Percentiles rank a stretch among this genome's conserved stretches.
Conservation (phyloP, 2,113 vertebrate genomes). For the Silurus meridionalis region DNA sequence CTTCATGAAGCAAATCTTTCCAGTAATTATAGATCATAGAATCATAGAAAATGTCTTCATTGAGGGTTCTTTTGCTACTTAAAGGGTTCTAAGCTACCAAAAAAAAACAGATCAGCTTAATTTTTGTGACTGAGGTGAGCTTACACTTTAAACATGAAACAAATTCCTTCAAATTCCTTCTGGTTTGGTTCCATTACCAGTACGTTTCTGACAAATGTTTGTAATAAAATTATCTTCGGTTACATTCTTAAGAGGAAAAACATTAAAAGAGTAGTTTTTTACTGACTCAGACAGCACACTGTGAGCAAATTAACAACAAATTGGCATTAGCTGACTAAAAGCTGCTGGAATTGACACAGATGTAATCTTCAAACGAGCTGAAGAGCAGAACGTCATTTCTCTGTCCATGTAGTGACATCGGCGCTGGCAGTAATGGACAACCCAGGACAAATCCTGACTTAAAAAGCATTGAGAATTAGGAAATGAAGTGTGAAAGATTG, state of each 20-base stretch:
- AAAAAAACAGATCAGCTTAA: background rate
- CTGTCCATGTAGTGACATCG: constrained; percentile 31
- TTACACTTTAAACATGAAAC: background rate
- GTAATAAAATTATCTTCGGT: background rate
- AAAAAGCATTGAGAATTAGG: constrained; percentile 36
- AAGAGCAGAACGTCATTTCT: background rate
- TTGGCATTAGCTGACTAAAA: background rate
- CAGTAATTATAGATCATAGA: background rate
- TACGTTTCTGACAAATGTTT: background rate
- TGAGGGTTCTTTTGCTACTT: background rate
- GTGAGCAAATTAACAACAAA: background rate
- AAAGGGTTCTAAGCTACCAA: background rate
- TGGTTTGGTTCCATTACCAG: background rate
- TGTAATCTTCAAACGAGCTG: background rate
- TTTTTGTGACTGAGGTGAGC: background rate
- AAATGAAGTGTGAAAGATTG: constrained; percentile 34
- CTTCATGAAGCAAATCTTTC: background rate
- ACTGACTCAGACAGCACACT: background rate
- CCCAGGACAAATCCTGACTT: background rate
- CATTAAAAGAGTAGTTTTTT: background rate
- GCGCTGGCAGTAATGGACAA: constrained; percentile 7
- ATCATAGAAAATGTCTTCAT: background rate
- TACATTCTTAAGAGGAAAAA: background rate
- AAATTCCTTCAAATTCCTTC: background rate
- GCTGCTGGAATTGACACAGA: background rate